A percentile compares a stretch with the other conserved stretches of the same genome.
phyloP scores from a whole-genome alignment of 2,797 vertebrate genomes.

The Acipenser ruthenus region DNA sequence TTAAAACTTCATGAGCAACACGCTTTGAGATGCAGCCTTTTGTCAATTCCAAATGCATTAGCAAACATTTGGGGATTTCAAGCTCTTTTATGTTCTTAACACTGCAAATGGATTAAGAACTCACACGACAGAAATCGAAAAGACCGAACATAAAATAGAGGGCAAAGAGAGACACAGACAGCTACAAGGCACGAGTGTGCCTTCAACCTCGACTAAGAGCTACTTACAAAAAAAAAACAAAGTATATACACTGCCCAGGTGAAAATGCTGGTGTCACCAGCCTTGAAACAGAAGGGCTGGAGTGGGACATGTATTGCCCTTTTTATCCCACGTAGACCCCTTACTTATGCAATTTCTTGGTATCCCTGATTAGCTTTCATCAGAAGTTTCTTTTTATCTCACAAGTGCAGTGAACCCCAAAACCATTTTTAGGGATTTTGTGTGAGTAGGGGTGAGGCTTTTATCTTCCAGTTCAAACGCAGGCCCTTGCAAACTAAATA shows the following conservation, averaged over 20 bases:
- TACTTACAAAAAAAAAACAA: background rate
- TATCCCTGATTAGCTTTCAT: no score
- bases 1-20: constrained; percentile 29
- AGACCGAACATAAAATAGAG: background rate
- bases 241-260: constrained; percentile 10
- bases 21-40: constrained; percentile 21
- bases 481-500: no score
- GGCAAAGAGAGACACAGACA: constrained; percentile 3
- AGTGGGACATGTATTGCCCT: no score
- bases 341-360: no score
- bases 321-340: no score
- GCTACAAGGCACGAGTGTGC: background rate
- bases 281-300: no score
- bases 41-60: constrained; percentile 36
- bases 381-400: no score
- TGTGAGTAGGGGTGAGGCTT: no score
- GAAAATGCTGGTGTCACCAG: background rate
- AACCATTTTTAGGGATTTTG: no score
- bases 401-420: no score
- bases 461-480: no score
- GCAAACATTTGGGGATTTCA: constrained; percentile 12
- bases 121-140: constrained; percentile 2
- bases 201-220: background rate
- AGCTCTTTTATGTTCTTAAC: constrained; percentile 9
- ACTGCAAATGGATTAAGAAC: background rate